phyloP scores from a whole-genome alignment of 2,888 invertebrate species.

The Cyaniris semiargus region DNA sequence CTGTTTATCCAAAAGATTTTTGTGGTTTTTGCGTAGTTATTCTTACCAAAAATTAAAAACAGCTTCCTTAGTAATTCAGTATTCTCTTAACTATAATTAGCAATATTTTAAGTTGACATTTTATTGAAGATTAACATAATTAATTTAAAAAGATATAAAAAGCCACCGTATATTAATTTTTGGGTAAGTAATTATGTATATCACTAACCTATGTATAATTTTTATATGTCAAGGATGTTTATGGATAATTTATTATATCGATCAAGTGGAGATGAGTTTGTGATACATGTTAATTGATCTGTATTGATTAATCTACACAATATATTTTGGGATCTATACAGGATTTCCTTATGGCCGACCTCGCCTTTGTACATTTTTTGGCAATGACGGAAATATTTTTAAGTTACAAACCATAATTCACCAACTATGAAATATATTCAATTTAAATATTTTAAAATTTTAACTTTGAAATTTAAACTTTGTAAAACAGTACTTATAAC shows the following conservation, averaged over 20 bases:
- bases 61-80: background rate
- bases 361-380: slow-evolving; percentile 4
- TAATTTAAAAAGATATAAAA: slow-evolving; percentile 24
- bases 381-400: background rate
- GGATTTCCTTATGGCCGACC: slow-evolving; percentile 9
- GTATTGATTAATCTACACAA: background rate
- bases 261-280: slow-evolving; percentile 8
- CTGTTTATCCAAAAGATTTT: background rate
- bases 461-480: no score
- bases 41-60: background rate
- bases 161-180: slow-evolving; percentile 6
- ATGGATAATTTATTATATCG: slow-evolving; percentile 12
- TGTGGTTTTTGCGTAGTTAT: background rate
- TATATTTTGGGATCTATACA: background rate
- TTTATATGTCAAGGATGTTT: slow-evolving; percentile 21
- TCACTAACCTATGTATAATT: background rate
- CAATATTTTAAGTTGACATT: slow-evolving; percentile 31
- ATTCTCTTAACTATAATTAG: background rate
- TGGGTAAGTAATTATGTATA: no score
- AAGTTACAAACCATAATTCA: background rate
- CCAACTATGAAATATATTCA: background rate
- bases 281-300: background rate
- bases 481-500: no score
- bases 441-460: no score
- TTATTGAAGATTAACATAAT: slow-evolving; percentile 29